These are phyloP conservation scores for Sturnira hondurensis DNA, from an alignment of 2,113 vertebrate genomes.

Conservation along the genomic window DNA sequence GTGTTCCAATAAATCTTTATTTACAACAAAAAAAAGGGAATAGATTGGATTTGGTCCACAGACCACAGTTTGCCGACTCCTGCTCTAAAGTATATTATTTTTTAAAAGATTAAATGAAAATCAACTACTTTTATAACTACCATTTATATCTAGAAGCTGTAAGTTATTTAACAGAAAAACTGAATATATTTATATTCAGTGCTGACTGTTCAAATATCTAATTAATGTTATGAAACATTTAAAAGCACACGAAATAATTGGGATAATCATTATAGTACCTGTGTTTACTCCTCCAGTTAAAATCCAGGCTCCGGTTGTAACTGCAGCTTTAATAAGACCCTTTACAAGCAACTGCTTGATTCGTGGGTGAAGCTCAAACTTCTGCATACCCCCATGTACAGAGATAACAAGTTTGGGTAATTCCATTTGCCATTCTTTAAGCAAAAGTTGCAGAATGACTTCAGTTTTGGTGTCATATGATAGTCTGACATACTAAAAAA, in stretches of 20 bases:
- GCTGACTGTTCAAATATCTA: slow-evolving; percentile 31
- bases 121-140: slow-evolving; percentile 13
- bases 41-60: neutral
- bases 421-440: slow-evolving; percentile 99
- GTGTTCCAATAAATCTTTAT: slow-evolving; percentile 26
- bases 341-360: slow-evolving; percentile 98
- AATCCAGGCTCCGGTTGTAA: slow-evolving; percentile 99
- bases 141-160: neutral
- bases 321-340: slow-evolving; percentile 98
- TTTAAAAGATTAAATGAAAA: slow-evolving; percentile 28
- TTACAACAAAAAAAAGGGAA: slow-evolving; percentile 8
- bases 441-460: slow-evolving; percentile 92
- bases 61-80: neutral
- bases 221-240: slow-evolving; percentile 1
- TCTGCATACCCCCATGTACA: slow-evolving; percentile 98
- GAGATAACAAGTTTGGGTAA: slow-evolving; percentile 98
- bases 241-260: neutral
- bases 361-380: slow-evolving; percentile 97
- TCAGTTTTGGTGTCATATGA: slow-evolving; percentile 96
- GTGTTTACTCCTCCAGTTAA: slow-evolving; percentile 98
- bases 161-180: slow-evolving; percentile 27
- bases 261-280: slow-evolving; percentile 78
- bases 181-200: neutral
- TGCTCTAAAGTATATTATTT: neutral
- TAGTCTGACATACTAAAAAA: slow-evolving; percentile 90